phyloP scores from a whole-genome alignment of 2,113 vertebrate species.

The Notechis scutatus region DNA sequence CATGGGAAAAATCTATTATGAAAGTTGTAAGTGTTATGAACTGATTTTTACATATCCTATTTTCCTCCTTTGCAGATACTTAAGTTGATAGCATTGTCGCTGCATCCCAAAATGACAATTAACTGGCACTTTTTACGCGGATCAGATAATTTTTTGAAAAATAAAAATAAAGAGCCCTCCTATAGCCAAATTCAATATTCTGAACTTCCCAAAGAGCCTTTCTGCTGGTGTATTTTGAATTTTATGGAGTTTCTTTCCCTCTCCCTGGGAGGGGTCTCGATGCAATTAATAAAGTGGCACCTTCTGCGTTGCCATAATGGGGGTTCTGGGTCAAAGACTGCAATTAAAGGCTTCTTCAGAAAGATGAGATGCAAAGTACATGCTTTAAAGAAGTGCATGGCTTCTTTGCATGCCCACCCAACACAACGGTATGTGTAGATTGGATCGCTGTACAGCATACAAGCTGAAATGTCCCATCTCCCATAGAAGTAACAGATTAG shows the following conservation, averaged over 20 bases:
- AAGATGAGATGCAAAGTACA: conserved; percentile 35
- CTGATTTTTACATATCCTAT: conserved; percentile 39
- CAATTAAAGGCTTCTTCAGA: conserved; percentile 38
- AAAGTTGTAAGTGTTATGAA: conserved; percentile 91
- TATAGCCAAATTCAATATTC: conserved; percentile 13
- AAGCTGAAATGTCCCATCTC: conserved; percentile 3
- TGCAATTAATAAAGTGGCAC: conserved; percentile 26
- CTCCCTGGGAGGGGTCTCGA: conserved; percentile 14
- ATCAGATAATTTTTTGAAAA: neutral
- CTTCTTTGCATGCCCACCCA: conserved; percentile 33
- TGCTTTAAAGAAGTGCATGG: neutral
- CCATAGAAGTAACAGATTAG: conserved; percentile 8
- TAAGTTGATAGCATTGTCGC: conserved; percentile 25
- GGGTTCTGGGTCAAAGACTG: conserved; percentile 8
- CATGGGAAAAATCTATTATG: conserved; percentile 99
- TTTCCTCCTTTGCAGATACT: conserved; percentile 31
- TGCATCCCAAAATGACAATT: conserved; percentile 30
- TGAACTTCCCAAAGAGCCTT: conserved; percentile 15
- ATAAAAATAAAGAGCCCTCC: neutral
- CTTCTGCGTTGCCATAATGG: neutral
- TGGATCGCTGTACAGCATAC: conserved; percentile 9
- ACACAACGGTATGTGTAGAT: neutral
- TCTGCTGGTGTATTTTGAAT: neutral
- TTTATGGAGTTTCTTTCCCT: neutral
- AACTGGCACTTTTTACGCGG: neutral